These are phyloP conservation scores for Scrobipalpa costella DNA, from an alignment of 2,888 invertebrate genomes.

Conservation along the genomic window DNA sequence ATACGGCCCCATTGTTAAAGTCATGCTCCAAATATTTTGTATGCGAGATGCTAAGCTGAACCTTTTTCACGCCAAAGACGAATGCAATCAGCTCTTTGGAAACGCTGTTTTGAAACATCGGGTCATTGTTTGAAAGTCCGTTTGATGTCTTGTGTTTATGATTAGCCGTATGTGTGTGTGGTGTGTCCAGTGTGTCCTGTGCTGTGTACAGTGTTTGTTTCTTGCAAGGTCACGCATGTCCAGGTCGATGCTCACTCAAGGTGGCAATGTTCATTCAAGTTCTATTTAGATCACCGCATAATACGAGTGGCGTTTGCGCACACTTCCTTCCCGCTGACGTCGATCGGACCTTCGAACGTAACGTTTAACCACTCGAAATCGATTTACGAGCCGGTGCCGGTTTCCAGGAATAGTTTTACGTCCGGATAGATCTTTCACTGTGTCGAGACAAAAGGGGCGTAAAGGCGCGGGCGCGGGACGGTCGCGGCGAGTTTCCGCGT, in stretches of 20 bases:
- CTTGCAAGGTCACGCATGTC: conserved; percentile 74
- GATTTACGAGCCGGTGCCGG: conserved; percentile 35
- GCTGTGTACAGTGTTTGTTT: conserved; percentile 46
- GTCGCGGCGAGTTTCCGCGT: conserved; percentile 34
- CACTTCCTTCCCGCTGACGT: conserved; percentile 70
- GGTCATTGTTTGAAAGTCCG: conserved; percentile 16
- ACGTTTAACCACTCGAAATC: conserved; percentile 32
- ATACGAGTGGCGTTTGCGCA: conserved; percentile 66
- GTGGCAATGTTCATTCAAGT: conserved; percentile 77
- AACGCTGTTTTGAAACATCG: conserved; percentile 22
- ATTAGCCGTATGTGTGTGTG: conserved; percentile 25
- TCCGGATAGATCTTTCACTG: conserved; percentile 52
- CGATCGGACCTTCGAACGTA: conserved; percentile 58
- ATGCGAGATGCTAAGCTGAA: conserved; percentile 15
- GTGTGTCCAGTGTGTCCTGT: conserved; percentile 30
- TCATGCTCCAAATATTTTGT: conserved; percentile 33
- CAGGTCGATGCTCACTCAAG: conserved; percentile 77
- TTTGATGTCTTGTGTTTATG: conserved; percentile 25
- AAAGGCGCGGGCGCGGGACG: conserved; percentile 30
- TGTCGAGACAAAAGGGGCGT: conserved; percentile 37
- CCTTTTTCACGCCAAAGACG: conserved; percentile 4
- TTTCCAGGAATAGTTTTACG: conserved; percentile 61
- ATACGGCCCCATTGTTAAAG: conserved; percentile 30
- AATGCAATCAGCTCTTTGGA: conserved; percentile 11
- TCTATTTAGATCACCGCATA: conserved; percentile 75